These are phyloP conservation scores for Progne subis DNA, from an alignment of 2,113 vertebrate genomes.

Conservation along the genomic window DNA sequence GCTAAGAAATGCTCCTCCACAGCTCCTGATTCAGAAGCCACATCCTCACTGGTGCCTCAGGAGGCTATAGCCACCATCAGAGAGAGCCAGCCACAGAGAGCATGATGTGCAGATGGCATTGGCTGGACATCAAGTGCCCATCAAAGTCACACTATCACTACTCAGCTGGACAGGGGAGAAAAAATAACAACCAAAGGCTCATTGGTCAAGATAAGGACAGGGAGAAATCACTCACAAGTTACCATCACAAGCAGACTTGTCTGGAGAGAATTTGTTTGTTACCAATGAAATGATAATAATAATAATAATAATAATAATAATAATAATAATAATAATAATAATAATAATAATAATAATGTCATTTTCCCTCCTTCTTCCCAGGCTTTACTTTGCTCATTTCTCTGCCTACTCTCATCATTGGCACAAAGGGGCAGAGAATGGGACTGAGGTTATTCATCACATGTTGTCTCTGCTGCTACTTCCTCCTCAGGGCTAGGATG, in stretches of 20 bases:
- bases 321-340: not conserved
- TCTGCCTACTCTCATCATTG: not conserved
- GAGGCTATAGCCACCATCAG: not conserved
- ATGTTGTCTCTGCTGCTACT: not conserved
- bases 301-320: not conserved
- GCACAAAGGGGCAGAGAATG: not conserved
- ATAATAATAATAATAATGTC: not conserved
- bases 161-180: not conserved
- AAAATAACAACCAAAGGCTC: not conserved
- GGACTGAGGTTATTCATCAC: not conserved
- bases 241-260: not conserved
- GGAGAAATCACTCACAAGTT: not conserved
- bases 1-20: not conserved
- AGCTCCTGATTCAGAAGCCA: not conserved
- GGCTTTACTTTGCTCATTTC: not conserved
- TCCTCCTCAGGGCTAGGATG: not conserved
- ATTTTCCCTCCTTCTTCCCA: not conserved
- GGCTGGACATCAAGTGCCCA: not conserved
- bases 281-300: not conserved
- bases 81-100: not conserved
- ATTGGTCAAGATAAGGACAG: not conserved
- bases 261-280: not conserved
- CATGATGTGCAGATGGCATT: rapidly evolving
- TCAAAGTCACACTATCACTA: not conserved
- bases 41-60: not conserved